These are phyloP conservation scores for Tringa solitaria DNA, from an alignment of 2,113 vertebrate species.

Conservation along the genomic window DNA sequence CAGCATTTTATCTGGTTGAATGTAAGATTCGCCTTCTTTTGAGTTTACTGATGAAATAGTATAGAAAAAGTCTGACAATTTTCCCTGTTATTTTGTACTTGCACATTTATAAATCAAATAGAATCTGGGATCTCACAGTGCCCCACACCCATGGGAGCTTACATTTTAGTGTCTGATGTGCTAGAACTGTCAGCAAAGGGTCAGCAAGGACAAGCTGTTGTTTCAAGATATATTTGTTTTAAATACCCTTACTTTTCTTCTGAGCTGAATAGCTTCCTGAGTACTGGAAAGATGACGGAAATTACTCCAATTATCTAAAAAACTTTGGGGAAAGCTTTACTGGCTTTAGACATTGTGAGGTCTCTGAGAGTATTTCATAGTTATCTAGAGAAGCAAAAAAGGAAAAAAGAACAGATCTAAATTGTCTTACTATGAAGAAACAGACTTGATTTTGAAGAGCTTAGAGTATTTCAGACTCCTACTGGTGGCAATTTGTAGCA, in stretches of 20 bases:
- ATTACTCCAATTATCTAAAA: not conserved
- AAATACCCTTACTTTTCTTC: not conserved
- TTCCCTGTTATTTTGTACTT: not conserved
- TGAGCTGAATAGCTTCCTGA: not conserved
- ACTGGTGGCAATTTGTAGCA: not conserved
- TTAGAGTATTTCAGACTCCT: not conserved
- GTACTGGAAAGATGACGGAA: not conserved
- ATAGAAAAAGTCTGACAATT: not conserved
- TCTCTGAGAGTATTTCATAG: not conserved
- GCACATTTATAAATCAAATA: not conserved
- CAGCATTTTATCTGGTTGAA: not conserved
- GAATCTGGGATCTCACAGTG: not conserved
- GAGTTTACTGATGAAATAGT: not conserved
- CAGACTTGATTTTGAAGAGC: not conserved
- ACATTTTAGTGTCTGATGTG: not conserved
- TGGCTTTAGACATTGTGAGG: not conserved
- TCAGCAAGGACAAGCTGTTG: not conserved
- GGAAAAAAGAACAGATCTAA: not conserved
- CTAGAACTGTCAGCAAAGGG: not conserved
- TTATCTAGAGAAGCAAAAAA: not conserved
- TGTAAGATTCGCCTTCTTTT: not conserved
- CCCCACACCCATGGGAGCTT: not conserved
- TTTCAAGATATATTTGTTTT: not conserved
- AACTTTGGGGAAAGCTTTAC: not conserved
- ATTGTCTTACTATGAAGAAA: not conserved